Evolutionary conservation across 2,888 invertebrate genomes (phyloP).

Genomic region (Pachymerium ferrugineum): DNA sequence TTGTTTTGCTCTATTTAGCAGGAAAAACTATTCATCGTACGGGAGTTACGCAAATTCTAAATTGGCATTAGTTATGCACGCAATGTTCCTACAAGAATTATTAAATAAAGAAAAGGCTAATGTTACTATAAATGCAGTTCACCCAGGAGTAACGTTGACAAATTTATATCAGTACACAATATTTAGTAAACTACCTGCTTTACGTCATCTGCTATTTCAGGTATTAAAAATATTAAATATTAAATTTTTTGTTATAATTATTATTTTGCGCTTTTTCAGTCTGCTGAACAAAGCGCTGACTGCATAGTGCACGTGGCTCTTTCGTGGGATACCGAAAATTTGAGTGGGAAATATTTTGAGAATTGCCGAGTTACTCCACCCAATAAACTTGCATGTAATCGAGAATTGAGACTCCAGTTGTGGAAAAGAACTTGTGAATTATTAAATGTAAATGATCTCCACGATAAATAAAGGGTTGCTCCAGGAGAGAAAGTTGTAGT

Average conservation of each 20-base stretch:
- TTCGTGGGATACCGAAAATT: slow-evolving; percentile 63
- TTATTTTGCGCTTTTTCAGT: slow-evolving; percentile 51
- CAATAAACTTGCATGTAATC: slow-evolving; percentile 52
- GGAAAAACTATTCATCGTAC: slow-evolving; percentile 42
- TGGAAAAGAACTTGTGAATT: slow-evolving; percentile 60
- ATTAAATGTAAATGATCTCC: slow-evolving; percentile 42
- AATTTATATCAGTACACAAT: slow-evolving; percentile 47
- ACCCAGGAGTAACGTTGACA: slow-evolving; percentile 82
- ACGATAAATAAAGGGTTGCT: too few relatives aligned
- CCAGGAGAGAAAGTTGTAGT: too few relatives aligned
- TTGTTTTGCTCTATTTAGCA: too few relatives aligned
- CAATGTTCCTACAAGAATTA: slow-evolving; percentile 57
- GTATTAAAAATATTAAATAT: background rate
- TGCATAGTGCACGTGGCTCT: slow-evolving; percentile 71
- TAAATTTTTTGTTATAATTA: background rate
- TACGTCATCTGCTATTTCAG: too few relatives aligned
- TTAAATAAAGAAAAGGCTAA: slow-evolving; percentile 54
- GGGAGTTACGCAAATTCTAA: slow-evolving; percentile 77
- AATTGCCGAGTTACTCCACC: slow-evolving; percentile 57
- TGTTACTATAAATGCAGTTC: slow-evolving; percentile 67
- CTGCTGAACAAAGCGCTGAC: slow-evolving; percentile 71
- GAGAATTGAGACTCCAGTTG: slow-evolving; percentile 59
- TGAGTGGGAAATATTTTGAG: slow-evolving; percentile 74
- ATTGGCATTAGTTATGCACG: slow-evolving; percentile 65
- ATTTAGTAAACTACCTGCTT: too few relatives aligned